Conservation (phyloP, 2,113 vertebrate genomes). For the Apteryx owenii region DNA sequence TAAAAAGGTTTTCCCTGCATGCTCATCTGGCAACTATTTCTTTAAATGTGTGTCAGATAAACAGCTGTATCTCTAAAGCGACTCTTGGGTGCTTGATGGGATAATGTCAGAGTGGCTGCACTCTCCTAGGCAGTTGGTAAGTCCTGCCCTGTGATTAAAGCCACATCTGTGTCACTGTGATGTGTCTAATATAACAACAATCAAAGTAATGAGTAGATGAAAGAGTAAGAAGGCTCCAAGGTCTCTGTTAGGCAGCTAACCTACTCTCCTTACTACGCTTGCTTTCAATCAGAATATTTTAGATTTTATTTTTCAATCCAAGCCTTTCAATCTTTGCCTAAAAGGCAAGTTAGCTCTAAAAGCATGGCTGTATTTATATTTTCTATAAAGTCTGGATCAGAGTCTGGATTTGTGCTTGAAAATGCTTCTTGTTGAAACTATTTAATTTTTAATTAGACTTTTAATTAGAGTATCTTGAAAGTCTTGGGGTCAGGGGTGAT, state of each 20-base stretch:
- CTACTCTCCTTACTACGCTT: neutral
- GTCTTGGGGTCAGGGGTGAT: accelerated
- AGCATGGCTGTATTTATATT: neutral
- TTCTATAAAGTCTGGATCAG: neutral
- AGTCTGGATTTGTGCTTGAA: neutral
- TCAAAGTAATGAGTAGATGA: neutral
- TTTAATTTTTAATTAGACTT: neutral
- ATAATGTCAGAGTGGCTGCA: conserved; percentile 52
- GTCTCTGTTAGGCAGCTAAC: neutral
- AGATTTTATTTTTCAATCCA: neutral
- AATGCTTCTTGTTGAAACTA: neutral
- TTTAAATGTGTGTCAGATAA: conserved; percentile 31
- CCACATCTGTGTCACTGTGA: neutral
- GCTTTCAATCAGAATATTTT: neutral
- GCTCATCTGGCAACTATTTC: conserved; percentile 22
- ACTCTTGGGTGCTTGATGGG: conserved; percentile 43
- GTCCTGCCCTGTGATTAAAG: conserved; percentile 48
- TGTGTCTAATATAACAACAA: conserved; percentile 26
- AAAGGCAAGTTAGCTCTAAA: neutral
- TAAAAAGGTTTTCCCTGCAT: conserved; percentile 34
- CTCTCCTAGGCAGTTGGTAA: conserved; percentile 48
- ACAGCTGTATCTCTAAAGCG: conserved; percentile 14
- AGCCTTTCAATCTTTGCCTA: neutral
- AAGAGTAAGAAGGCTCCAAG: conserved; percentile 4
- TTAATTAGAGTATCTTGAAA: neutral